Evolutionary conservation across 2,888 invertebrate genomes (phyloP).

Genomic region (Podotricha telesiphe): DNA sequence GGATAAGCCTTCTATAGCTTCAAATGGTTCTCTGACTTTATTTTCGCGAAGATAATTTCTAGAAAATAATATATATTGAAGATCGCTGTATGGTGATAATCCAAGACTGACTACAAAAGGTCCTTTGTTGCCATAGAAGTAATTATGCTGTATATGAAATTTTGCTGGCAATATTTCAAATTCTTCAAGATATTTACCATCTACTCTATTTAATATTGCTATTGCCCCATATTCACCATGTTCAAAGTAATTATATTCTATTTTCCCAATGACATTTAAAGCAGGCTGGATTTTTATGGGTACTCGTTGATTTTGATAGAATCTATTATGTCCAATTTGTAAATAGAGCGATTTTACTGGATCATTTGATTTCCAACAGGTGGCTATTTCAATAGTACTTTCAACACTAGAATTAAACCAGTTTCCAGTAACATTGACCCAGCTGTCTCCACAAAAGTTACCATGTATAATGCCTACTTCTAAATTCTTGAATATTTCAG

Average conservation of each 20-base stretch:
- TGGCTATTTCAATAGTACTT: conserved; percentile 91
- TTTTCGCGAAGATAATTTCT: conserved; percentile 95
- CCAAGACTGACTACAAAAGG: conserved; percentile 94
- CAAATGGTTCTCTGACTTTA: conserved; percentile 92
- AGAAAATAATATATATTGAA: conserved; percentile 92
- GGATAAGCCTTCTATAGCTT: conserved; percentile 85
- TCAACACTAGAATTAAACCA: conserved; percentile 91
- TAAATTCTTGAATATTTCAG: conserved; percentile 92
- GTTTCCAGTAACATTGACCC: conserved; percentile 97
- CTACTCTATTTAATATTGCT: conserved; percentile 90
- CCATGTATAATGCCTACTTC: conserved; percentile 95
- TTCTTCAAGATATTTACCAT: conserved; percentile 87
- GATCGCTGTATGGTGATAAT: conserved; percentile 92
- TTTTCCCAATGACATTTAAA: conserved; percentile 88
- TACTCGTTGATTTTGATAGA: conserved; percentile 89
- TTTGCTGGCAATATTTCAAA: conserved; percentile 89
- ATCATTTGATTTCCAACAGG: conserved; percentile 89
- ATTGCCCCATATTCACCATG: conserved; percentile 92
- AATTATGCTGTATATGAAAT: conserved; percentile 92
- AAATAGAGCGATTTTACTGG: conserved; percentile 82
- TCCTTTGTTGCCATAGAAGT: conserved; percentile 94
- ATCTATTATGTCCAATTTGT: conserved; percentile 94
- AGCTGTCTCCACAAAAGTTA: conserved; percentile 93
- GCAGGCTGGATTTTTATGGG: conserved; percentile 92
- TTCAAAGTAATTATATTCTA: conserved; percentile 95